Percentiles rank a stretch among this genome's conserved stretches.
Conservation (phyloP, 2,888 invertebrate genomes). For the Altica lythri region DNA sequence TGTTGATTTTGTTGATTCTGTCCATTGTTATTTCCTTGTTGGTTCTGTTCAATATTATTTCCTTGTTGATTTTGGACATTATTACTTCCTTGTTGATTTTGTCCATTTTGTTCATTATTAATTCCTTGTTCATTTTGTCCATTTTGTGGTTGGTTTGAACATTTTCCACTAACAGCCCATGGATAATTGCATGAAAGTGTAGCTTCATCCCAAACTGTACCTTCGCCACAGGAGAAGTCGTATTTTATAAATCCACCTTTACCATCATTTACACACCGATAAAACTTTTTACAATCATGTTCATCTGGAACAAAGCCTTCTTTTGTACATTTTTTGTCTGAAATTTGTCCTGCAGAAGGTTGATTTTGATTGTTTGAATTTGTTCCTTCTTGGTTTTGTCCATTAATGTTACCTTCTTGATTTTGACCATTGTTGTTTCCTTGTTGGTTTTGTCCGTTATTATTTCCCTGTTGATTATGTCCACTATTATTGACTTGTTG, state of each 20-base stretch:
- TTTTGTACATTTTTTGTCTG: conserved; percentile 56
- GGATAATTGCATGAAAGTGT: conserved; percentile 73
- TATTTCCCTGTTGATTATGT: conserved; percentile 16
- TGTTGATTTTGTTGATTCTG: conserved; percentile 29
- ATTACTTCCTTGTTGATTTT: conserved; percentile 36
- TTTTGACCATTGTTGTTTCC: conserved; percentile 26
- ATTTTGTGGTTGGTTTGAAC: conserved; percentile 14
- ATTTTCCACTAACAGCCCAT: conserved; percentile 58
- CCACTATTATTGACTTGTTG: too few species aligned
- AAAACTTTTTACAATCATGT: conserved; percentile 73
- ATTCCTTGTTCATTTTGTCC: conserved; percentile 20
- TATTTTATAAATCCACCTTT: conserved; percentile 66
- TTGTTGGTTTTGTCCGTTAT: conserved; percentile 7
- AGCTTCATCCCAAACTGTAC: conserved; percentile 76
- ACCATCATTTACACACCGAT: conserved; percentile 71
- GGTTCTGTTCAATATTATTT: conserved; percentile 13
- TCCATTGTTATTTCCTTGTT: conserved; percentile 15
- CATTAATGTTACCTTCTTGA: conserved; percentile 14
- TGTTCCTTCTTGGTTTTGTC: too few species aligned
- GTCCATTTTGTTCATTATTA: conserved; percentile 20
- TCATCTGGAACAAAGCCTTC: conserved; percentile 76
- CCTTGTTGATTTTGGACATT: too few species aligned
- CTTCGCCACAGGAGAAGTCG: conserved; percentile 74
- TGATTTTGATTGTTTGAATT: neutral
- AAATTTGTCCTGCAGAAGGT: neutral